Evolutionary conservation across 2,888 invertebrate genomes (phyloP), one percentile per base, ranked within the genome.

Genomic region (Phyllotreta cruciferae): DNA sequence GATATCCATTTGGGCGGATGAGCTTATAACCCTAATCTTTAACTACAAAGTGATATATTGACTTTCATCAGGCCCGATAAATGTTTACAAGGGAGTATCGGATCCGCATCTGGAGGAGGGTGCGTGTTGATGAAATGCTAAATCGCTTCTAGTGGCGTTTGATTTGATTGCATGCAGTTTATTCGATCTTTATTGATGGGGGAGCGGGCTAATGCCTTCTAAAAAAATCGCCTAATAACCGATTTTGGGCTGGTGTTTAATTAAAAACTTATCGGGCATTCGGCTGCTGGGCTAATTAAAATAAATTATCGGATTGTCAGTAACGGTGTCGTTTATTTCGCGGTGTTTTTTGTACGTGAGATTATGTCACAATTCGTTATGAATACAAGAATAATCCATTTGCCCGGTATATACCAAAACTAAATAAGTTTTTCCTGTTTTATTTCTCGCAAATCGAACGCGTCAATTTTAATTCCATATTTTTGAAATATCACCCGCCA

Each of bases 61-160:
- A 71, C 71, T 73, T 72, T 73, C 73, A 73, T 73, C 73, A 73
- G n/a, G 66, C 66, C 68, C 67, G 68, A 70, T 71, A 71, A 68
- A 62, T 68, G 70, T 70, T 72, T 70, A 70, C 69, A 63, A 66
- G 58, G 58, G 58, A 56, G 13, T 56, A 52, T 49, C 50, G 57
- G 60, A 44, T 58, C 52, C 47, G 58, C 49, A 53, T 62, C 57
- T 57, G 42, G 34, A 52, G 60, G 55, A 61, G 66, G 66, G 64
- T 62, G 57, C 55, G 69, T 60, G 67, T 65, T 69, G 64, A 66
- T 68, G 61, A 64, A 66, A 66, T 60, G 61, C 56, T 63, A 64
- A 66, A 68, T 66, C 63, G 63, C 55, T 63, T 68, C 60, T 61
- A 66, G 64, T 62, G 54, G 56, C 54, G 56, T 66, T 63, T 66